Evolutionary conservation across 2,113 vertebrate genomes (phyloP).

Genomic region (Centrocercus urophasianus): DNA sequence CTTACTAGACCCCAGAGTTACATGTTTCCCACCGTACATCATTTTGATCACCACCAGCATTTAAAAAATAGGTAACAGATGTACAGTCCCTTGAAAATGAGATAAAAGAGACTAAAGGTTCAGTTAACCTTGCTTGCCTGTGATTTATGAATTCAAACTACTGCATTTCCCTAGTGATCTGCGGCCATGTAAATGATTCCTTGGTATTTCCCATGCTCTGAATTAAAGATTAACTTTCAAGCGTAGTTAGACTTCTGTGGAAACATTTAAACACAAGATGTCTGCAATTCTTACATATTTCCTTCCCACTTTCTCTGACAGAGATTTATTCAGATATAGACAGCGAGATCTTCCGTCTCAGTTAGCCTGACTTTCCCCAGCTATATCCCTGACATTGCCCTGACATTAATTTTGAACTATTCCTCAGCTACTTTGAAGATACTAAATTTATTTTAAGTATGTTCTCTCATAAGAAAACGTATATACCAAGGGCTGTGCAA

Average conservation of each 20-base stretch:
- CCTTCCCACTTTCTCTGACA: neutral
- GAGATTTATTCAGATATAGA: slow-evolving; percentile 15
- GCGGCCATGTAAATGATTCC: slow-evolving; percentile 38
- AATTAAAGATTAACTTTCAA: slow-evolving; percentile 55
- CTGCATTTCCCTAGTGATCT: neutral
- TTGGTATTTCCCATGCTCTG: slow-evolving; percentile 41
- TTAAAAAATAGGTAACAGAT: neutral
- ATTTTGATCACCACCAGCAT: neutral
- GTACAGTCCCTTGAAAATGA: neutral
- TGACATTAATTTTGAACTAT: neutral
- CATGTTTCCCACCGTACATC: neutral
- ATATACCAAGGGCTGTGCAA: neutral
- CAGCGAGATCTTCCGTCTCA: neutral
- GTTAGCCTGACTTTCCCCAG: neutral
- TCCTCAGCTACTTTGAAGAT: neutral
- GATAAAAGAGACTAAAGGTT: slow-evolving; percentile 18
- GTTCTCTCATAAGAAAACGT: neutral
- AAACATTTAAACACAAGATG: neutral
- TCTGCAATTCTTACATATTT: slow-evolving; percentile 26
- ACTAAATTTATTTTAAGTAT: neutral
- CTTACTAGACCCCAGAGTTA: neutral
- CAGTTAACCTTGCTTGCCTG: neutral
- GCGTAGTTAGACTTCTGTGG: neutral
- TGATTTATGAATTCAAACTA: slow-evolving; percentile 32
- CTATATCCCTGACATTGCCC: neutral